Conservation (phyloP, 1,140 invertebrate species). For the Dendroctonus valens region DNA sequence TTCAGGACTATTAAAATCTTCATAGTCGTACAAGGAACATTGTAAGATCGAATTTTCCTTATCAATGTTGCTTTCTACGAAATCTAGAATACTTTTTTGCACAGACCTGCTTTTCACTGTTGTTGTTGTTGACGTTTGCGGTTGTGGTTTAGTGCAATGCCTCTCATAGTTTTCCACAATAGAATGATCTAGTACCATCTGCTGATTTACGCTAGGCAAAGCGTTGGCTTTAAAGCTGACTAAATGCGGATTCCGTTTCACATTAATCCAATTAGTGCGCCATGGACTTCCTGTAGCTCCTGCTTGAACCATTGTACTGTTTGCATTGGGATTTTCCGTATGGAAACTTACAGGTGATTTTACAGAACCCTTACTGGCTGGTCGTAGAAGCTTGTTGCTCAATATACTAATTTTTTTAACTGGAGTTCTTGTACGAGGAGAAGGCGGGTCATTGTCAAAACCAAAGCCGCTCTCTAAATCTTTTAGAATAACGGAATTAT, state of each 20-base stretch:
- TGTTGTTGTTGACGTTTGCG: constrained; percentile 2
- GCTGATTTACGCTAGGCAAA: constrained; percentile 32
- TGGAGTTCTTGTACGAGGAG: constrained; percentile 5
- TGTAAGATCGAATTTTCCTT: constrained; percentile 19
- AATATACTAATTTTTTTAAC: constrained; percentile 13
- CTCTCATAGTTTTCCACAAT: constrained; percentile 29
- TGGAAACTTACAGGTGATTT: constrained; percentile 19
- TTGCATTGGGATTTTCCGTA: constrained; percentile 26
- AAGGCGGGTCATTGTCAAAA: constrained; percentile 13
- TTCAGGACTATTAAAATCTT: constrained; percentile 31
- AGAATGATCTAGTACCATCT: constrained; percentile 31
- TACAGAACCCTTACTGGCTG: constrained; percentile 3
- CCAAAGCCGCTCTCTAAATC: constrained; percentile 21
- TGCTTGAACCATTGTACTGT: constrained; percentile 31
- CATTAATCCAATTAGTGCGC: constrained; percentile 26
- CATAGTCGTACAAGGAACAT: constrained; percentile 31
- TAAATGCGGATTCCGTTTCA: constrained; percentile 34
- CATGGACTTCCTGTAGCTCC: constrained; percentile 28
- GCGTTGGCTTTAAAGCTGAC: constrained; percentile 30
- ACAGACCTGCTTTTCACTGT: constrained; percentile 7
- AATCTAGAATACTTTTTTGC: constrained; percentile 29
- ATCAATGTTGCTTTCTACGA: constrained; percentile 25
- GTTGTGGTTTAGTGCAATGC: background rate
- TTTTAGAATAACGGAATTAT: constrained; percentile 8
- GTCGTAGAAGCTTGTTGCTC: constrained; percentile 17